Evolutionary conservation across 2,797 vertebrate species (phyloP), one percentile per base, ranked within the genome.

Genomic region (Antrozous pallidus): DNA sequence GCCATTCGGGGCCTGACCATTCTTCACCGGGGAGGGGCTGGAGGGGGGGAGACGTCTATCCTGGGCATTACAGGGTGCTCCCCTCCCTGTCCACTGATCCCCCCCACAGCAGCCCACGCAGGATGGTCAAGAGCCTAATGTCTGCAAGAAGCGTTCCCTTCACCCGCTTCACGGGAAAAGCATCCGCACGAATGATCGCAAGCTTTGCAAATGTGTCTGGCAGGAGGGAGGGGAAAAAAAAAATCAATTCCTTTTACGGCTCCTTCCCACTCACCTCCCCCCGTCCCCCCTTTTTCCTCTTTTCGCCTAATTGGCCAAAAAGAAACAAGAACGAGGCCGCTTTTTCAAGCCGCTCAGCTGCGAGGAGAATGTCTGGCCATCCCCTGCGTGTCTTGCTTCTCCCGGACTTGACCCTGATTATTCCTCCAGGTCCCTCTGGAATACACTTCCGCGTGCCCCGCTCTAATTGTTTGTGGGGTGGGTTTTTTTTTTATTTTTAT

Each of bases 151-250:
- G 63, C n/a, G 8, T 33, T 69, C 16, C 12, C 77, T 45, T 17
- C 42, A 42, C 31, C 28, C 13, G 45, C 69, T 78, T 90, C 65
- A 3, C 42, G 20, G 82, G 56, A 49, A 51, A 78, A 90, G 42
- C 12, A 51, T 75, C 54, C 6, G 67, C 40, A 69, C 56, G 56
- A 94, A 93, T 58, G 42, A 74, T 31, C 42, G 74, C 82, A 40
- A 74, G 69, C 58, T 93, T 83, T 92, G 96, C 91, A 88, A 69
- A 61, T 26, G 47, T 9, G 56, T 3, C n/a, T 56, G 69, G 95
- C 56, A 92, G 12, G 94, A 97, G 65, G 79, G 40, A 33, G 80
- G 93, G n/a, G n/a, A n/a, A n/a, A n/a, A n/a, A n/a, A n/a, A 95
- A 96, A 81, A 71, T 87, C 70, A 36, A 61, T 74, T 94, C 90